Percentiles rank a stretch among this genome's conserved stretches.
Evolutionary conservation across 1,140 invertebrate species (phyloP).

Genomic region (Pogonomyrmex californicus): DNA sequence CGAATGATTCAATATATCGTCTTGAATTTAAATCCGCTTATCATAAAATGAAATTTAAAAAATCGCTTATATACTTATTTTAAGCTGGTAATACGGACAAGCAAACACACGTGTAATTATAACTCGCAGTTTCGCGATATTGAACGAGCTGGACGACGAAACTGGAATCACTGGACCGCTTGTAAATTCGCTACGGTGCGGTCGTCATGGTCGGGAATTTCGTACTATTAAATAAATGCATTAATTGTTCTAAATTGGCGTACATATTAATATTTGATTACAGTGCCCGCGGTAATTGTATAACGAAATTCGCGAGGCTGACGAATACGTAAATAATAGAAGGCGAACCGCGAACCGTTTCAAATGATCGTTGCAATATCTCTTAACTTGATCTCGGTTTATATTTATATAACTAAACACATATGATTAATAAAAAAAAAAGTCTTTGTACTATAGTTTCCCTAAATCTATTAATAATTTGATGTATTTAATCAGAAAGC

Average conservation of each 20-base stretch:
- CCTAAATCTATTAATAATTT: conserved; percentile 1
- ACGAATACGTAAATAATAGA: conserved; percentile 36
- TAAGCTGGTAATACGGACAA: not conserved
- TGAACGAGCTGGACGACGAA: not conserved
- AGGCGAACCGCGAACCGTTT: not conserved
- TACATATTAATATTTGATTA: conserved; percentile 41
- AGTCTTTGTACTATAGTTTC: not conserved
- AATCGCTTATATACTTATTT: not conserved
- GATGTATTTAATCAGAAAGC: not conserved
- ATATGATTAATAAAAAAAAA: not conserved
- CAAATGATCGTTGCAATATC: not conserved
- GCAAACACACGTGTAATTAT: not conserved
- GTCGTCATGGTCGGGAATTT: not conserved
- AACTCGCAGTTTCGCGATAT: not conserved
- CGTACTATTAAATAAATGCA: conserved; percentile 31
- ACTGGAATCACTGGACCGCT: not conserved
- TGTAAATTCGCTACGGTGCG: not conserved
- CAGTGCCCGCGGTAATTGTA: conserved; percentile 1
- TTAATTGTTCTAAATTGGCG: conserved; percentile 54
- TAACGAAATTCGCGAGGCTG: conserved; percentile 12
- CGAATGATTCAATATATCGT: not conserved
- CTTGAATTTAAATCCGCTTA: not conserved
- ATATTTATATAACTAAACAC: not conserved
- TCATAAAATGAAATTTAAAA: not conserved
- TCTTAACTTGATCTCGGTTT: not conserved